Base-by-base conservation (phyloP, 2,797 vertebrate genomes). In the Peromyscus melanophrys region DNA sequence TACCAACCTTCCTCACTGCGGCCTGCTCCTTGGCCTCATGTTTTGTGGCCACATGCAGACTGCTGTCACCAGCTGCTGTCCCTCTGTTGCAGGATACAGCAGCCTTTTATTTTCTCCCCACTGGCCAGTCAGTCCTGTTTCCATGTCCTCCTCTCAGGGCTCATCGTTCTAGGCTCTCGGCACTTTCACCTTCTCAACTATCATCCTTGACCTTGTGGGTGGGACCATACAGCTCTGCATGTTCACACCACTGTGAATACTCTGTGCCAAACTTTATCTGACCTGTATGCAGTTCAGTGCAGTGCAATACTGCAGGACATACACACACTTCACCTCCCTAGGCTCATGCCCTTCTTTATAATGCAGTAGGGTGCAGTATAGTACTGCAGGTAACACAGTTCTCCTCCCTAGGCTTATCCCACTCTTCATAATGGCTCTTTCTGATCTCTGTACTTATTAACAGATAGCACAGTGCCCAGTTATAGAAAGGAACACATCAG, bases 221-320 rank as follows among this genome's bases (percentile, higher is more conserved):
- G 14, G 59, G 40, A 61, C 21, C 25, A 40, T 0, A 4, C 13
- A 55, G 86, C 25, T 80, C 61, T 80, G 57, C 14, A 29, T 40
- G 59, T 27, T 14, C 77, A 12, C 6, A 1, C 21, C 10, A 27
- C 43, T 25, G 0, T n/a, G 46, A 52, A 29, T 34, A 34, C 69
- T 55, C 55, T 0, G 14, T 67, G 21, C 73, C 77, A 12, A 4
- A 1, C 71, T 1, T 63, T 75, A 5, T 6, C 6, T 40, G 77
- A 27, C 37, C 31, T 0, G 0, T 9, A 0, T 2, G 0, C 1
- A 21, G 13, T 37, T 6, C 27, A 61, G 27, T 5, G 6, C 5
- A 43, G 4, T 57, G 29, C 17, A 19, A 34, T 10, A 3, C 10
- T 7, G 4, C 19, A 21, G 27, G 9, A 59, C 83, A 31, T 21